Base-by-base conservation (phyloP, 2,888 invertebrate species). In the Amphipoea lucens region DNA sequence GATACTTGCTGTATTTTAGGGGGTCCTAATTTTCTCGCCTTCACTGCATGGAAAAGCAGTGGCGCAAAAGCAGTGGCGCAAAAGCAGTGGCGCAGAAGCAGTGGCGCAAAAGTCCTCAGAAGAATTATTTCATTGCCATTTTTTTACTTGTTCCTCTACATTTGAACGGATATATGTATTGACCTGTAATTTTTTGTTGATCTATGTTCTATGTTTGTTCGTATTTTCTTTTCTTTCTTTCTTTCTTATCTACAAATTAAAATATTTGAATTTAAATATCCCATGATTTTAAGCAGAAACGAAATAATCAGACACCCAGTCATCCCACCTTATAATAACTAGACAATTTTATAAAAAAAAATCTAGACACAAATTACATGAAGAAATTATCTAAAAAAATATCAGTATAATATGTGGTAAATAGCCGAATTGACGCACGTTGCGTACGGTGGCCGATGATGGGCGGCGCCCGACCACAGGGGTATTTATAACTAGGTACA, bases 381-480 rank as follows among this genome's bases (percentile, higher is more conserved):
- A 54, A 40, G 40, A 78, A 71, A 70, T 78, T 70, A 66, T 71
- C 0, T 23, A 67, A 60, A 83, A 66, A 70, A 72, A 76, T 54
- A 63, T 62, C 45, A 62, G 12, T 62, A 54, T 78, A 81, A 71
- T 84, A 67, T 40, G 62, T 79, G 62, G 68, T 84, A 78, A 71
- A 84, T 84, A 29, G n/a, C 11, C 1, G 6, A 72, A 48, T 48
- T 84, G 84, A 84, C 84, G 81, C 81, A 84, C 79, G 23, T 14
- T 9, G 63, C 81, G 83, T 66, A 12, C 48, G 69, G n/a, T 23
- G 62, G 20, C n/a, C 54, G 65, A 6, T 29, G 62, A 42, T 76
- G 48, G 40, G 51, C 51, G 74, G 23, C 82, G 82, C 45, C 48
- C 48, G 36, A 65, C 65, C 17, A 66, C 40, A 20, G 20, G 4